A percentile compares a stretch with the other conserved stretches of the same genome.
Evolutionary conservation across 2,888 invertebrate genomes (phyloP).

Genomic region (Germaria angustata): DNA sequence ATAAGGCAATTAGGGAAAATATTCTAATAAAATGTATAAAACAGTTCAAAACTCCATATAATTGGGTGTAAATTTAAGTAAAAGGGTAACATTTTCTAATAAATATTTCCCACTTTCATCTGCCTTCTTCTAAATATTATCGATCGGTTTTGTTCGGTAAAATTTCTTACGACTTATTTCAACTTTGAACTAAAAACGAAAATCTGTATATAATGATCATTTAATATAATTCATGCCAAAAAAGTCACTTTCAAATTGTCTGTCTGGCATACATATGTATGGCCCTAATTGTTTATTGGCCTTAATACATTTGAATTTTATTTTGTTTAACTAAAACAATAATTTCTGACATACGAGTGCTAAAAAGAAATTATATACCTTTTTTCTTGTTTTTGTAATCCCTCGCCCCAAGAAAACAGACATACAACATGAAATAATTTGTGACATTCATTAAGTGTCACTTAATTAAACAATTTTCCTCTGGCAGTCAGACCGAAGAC

Average conservation of each 20-base stretch:
- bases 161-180: too few relatives aligned
- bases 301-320: background rate
- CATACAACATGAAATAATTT: constrained; percentile 6
- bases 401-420: background rate
- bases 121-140: too few relatives aligned
- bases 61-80: too few relatives aligned
- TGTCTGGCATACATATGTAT: background rate
- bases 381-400: background rate
- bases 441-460: constrained; percentile 50
- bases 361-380: background rate
- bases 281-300: constrained; percentile 1
- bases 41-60: too few relatives aligned
- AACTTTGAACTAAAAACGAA: too few relatives aligned
- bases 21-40: too few relatives aligned
- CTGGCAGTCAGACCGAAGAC: background rate
- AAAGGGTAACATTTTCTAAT: too few relatives aligned
- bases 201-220: too few relatives aligned
- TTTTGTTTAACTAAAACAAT: constrained; percentile 7
- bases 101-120: too few relatives aligned
- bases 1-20: too few relatives aligned
- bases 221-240: background rate
- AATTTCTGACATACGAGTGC: constrained; percentile 6
- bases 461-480: constrained; percentile 57
- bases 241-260: background rate
- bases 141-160: too few relatives aligned